Evolutionary conservation across 1,140 invertebrate species (phyloP), one percentile per base, ranked within the genome.

Genomic region (Pseudachorutes palmiensis): DNA sequence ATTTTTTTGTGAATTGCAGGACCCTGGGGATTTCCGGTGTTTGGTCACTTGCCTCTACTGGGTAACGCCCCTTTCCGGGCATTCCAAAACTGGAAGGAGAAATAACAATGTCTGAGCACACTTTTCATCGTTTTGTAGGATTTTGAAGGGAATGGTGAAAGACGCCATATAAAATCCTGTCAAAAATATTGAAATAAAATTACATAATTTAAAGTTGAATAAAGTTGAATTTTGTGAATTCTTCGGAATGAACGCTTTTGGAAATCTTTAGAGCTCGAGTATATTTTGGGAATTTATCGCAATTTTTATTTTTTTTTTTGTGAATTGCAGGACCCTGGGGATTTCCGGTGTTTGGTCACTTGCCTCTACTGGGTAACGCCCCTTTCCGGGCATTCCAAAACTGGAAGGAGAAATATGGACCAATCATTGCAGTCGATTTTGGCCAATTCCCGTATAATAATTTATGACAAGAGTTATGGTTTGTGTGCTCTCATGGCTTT

Each of bases 321-420:
- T 22, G 51, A 9, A 19, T 55, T 55, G 51, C 51, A 61, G 59
- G 59, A 14, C 59, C 59, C 16, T 61, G 31, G 28, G 59, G 59
- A 24, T 61, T 61, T 61, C 59, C 59, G 29, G 14, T 61, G 5
- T 9, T 61, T 3, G 59, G 59, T 9, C 59, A 61, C 29, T 61
- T 61, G 30, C 59, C 59, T 3, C 59, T 61, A 9, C 31, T 61
- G 2, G 59, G 59, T 9, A 61, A 29, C 29, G 59, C 28, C 2
- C 59, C 59, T 9, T 61, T 31, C 24, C 28, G 24, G 2, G 30
- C 59, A 2, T 31, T 61, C 16, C 28, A 31, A 33, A 14, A 61
- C 5, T 61, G 59, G 59, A 61, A 61, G 59, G 30, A 61, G 59
- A 30, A 61, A 5, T 61, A 61, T 33, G 59, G 59, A 3, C 59